Evolutionary conservation across 2,797 vertebrate species (phyloP).

Genomic region (Vireo griseus): DNA sequence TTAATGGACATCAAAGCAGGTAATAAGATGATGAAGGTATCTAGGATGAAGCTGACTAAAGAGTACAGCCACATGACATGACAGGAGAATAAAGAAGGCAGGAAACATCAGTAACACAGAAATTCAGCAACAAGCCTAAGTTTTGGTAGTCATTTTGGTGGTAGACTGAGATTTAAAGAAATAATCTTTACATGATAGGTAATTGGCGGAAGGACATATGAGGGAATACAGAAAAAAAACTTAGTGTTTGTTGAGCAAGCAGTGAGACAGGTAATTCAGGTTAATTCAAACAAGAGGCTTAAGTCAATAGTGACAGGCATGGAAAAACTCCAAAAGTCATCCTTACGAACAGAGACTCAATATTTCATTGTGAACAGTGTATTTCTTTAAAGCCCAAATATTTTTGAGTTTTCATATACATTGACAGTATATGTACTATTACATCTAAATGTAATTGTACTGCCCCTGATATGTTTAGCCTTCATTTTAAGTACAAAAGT

Average conservation of each 20-base stretch:
- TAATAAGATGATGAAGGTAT: neutral
- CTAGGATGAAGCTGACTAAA: neutral
- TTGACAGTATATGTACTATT: neutral
- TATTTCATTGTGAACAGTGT: neutral
- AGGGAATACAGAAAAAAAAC: neutral
- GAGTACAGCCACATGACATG: neutral
- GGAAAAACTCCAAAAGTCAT: neutral
- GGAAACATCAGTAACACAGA: neutral
- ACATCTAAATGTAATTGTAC: neutral
- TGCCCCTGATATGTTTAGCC: neutral
- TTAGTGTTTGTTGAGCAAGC: neutral
- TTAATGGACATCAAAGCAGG: neutral
- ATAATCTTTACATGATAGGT: neutral
- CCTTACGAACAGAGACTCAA: neutral
- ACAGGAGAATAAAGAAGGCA: neutral
- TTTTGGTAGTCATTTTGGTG: neutral
- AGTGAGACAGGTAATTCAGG: neutral
- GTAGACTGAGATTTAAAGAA: neutral
- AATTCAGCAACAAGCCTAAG: neutral
- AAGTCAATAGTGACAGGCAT: neutral
- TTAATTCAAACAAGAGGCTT: neutral
- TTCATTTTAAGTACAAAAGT: neutral
- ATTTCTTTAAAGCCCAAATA: neutral
- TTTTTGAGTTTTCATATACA: neutral
- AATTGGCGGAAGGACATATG: neutral